Evolutionary conservation across 64 coral and sea anemone species (phyloP).

Genomic region (Actinia tenebrosa): DNA sequence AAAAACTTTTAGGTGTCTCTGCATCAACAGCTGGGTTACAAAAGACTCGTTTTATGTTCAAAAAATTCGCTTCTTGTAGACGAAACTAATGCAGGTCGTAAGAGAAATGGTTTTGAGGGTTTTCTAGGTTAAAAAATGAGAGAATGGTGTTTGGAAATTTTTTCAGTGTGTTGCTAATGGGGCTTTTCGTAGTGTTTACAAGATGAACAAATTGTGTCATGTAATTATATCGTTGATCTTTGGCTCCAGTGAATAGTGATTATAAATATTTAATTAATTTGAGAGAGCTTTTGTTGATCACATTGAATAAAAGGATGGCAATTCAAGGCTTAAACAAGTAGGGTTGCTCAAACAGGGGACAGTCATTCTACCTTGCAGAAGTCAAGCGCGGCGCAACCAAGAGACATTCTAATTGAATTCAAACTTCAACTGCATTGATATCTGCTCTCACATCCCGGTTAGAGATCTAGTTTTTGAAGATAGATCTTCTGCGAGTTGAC

Average conservation of each 20-base stretch:
- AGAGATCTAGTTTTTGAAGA: background rate
- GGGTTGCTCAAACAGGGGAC: background rate
- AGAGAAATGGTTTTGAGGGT: background rate
- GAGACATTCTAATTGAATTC: background rate
- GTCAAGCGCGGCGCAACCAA: background rate
- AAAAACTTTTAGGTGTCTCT: background rate
- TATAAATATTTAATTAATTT: conserved; percentile 23
- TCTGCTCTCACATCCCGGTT: background rate
- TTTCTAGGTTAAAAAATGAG: background rate
- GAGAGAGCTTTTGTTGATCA: conserved; percentile 29
- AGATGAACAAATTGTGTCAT: background rate
- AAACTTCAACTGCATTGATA: background rate
- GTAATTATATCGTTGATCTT: background rate
- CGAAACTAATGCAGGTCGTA: background rate
- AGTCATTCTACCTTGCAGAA: background rate
- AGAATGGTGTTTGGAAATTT: background rate
- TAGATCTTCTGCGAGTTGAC: background rate
- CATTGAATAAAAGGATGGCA: conserved; percentile 42
- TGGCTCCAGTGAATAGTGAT: conserved; percentile 6
- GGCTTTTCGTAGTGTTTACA: background rate
- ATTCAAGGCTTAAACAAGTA: background rate
- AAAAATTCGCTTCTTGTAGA: background rate
- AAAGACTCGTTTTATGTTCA: background rate
- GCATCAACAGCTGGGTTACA: background rate
- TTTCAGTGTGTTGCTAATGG: background rate